Percentiles rank a stretch among this genome's conserved stretches.
phyloP scores from a whole-genome alignment of 2,113 vertebrate genomes.

The Spea multiplicata region DNA sequence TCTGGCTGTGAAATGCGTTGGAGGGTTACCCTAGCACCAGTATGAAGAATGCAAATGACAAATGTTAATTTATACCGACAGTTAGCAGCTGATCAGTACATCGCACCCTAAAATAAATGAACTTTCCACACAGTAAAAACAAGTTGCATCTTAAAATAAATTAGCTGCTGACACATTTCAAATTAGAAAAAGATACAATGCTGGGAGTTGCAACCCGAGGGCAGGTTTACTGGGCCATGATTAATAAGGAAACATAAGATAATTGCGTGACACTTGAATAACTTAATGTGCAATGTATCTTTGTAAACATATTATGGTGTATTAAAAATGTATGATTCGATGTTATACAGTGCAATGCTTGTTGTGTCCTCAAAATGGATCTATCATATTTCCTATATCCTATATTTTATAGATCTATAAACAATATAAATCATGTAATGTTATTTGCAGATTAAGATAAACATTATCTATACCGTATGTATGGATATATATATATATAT shows the following conservation, averaged over 20 bases:
- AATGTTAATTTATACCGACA: conserved; percentile 36
- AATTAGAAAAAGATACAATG: neutral
- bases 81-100: conserved; percentile 29
- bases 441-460: too few relatives aligned
- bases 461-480: too few relatives aligned
- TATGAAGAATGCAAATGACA: conserved; percentile 18
- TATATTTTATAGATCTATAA: too few relatives aligned
- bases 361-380: too few relatives aligned
- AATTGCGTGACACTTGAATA: too few relatives aligned
- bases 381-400: too few relatives aligned
- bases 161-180: conserved; percentile 12
- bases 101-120: conserved; percentile 26
- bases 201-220: neutral
- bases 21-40: neutral
- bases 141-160: conserved; percentile 33
- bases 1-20: neutral
- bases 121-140: conserved; percentile 20
- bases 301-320: too few relatives aligned
- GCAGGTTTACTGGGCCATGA: neutral
- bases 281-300: too few relatives aligned
- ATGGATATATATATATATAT: too few relatives aligned
- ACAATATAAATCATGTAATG: too few relatives aligned
- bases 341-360: too few relatives aligned
- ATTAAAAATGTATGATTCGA: too few relatives aligned
- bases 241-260: neutral